A percentile compares a stretch with the other conserved stretches of the same genome.
These are phyloP conservation scores for Xestia xanthographa DNA, from an alignment of 2,888 invertebrate genomes.

Conservation along the genomic window DNA sequence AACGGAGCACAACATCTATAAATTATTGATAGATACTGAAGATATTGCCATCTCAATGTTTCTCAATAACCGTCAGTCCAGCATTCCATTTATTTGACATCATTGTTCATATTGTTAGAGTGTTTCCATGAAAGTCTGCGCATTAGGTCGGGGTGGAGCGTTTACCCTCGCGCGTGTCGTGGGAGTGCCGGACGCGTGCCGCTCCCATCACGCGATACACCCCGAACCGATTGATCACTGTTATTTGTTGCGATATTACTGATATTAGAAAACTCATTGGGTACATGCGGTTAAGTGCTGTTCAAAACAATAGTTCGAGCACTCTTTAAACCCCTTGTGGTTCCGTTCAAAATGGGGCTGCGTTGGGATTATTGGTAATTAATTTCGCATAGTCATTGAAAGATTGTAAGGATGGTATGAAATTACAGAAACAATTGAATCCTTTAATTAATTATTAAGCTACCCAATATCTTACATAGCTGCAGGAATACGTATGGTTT, in stretches of 20 bases:
- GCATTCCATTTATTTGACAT: constrained; percentile 60
- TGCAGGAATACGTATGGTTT: constrained; percentile 7
- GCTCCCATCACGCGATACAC: constrained; percentile 89
- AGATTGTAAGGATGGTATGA: neutral
- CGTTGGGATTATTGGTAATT: neutral
- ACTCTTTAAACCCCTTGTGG: constrained; percentile 53
- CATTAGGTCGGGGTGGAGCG: constrained; percentile 73
- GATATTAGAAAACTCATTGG: constrained; percentile 79
- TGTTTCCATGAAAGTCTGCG: constrained; percentile 74
- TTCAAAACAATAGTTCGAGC: constrained; percentile 72
- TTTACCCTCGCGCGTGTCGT: constrained; percentile 84
- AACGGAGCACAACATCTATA: constrained; percentile 6
- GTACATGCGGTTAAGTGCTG: constrained; percentile 77
- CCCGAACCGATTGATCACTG: constrained; percentile 78
- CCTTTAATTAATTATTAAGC: neutral
- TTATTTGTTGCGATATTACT: constrained; percentile 81
- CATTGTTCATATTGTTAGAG: constrained; percentile 63
- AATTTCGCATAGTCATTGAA: constrained; percentile 12
- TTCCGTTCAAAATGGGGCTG: neutral
- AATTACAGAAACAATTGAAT: constrained; percentile 13
- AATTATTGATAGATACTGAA: constrained; percentile 39
- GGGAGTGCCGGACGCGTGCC: constrained; percentile 90
- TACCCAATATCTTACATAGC: neutral
- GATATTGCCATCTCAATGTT: constrained; percentile 28
- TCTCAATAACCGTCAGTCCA: constrained; percentile 44